These are phyloP conservation scores for Spodoptera frugiperda DNA, from an alignment of 1,140 invertebrate species.

Conservation along the genomic window DNA sequence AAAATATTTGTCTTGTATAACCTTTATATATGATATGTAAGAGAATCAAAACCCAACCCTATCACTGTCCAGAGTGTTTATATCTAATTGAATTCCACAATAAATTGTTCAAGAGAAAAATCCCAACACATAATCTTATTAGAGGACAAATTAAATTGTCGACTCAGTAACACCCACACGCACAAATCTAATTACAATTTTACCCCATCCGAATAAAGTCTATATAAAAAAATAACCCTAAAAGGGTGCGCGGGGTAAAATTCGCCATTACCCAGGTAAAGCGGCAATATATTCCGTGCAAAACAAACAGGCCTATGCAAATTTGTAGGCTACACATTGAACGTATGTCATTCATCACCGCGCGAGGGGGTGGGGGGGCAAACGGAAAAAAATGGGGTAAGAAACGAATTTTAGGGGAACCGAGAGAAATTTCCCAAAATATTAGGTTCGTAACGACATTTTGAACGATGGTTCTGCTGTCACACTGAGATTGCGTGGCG, in stretches of 20 bases:
- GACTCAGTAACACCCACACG: constrained; percentile 14
- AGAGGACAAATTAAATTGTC: constrained; percentile 18
- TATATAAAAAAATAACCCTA: constrained; percentile 18
- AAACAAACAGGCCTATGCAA: constrained; percentile 45
- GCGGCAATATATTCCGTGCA: constrained; percentile 25
- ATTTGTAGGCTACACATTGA: constrained; percentile 34
- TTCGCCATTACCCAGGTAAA: constrained; percentile 32
- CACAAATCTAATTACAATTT: constrained; percentile 28
- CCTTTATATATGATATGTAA: too few species aligned
- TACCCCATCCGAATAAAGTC: background rate
- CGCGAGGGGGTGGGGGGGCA: background rate
- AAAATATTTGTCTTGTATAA: too few species aligned
- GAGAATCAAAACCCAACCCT: background rate
- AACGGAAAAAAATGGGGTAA: constrained; percentile 8
- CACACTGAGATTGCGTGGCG: constrained; percentile 2
- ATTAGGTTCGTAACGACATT: constrained; percentile 8
- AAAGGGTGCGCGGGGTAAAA: background rate
- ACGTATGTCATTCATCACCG: constrained; percentile 43
- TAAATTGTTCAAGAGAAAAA: background rate
- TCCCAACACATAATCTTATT: constrained; percentile 11
- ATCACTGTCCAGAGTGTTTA: background rate
- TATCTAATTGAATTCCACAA: background rate
- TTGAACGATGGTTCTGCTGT: constrained; percentile 15
- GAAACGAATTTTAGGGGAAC: constrained; percentile 1
- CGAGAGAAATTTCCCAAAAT: background rate